A percentile compares a stretch with the other conserved stretches of the same genome.
These are phyloP conservation scores for Xestia rhomboidea DNA, from an alignment of 2,888 invertebrate genomes.

Conservation along the genomic window DNA sequence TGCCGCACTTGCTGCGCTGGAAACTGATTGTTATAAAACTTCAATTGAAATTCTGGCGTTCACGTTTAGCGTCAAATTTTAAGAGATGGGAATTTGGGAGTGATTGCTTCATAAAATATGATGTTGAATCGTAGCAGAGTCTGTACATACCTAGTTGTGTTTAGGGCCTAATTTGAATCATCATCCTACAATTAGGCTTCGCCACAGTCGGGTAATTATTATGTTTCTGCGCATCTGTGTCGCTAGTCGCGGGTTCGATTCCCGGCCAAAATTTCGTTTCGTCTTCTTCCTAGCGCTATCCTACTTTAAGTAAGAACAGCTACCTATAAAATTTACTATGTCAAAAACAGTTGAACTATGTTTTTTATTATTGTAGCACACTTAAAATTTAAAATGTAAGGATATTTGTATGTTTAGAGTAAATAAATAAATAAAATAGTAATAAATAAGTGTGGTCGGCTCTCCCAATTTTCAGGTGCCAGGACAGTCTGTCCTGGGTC, in stretches of 20 bases:
- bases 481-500: no score
- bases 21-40: slow-evolving; percentile 19
- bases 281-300: no score
- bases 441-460: no score
- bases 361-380: no score
- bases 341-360: no score
- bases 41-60: neutral
- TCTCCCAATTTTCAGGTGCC: no score
- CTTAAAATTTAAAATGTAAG: no score
- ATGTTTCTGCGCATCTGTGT: neutral
- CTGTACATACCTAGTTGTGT: neutral
- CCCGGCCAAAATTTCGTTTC: neutral
- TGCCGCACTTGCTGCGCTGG: slow-evolving; percentile 24
- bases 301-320: no score
- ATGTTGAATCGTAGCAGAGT: neutral
- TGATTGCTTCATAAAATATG: neutral
- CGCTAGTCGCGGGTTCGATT: neutral
- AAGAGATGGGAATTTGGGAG: neutral
- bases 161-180: neutral
- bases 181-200: neutral
- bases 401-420: no score
- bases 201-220: neutral
- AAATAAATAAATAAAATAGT: no score
- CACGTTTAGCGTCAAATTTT: neutral
- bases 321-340: no score